phyloP scores from a whole-genome alignment of 2,888 invertebrate genomes.

The Macaria notata region DNA sequence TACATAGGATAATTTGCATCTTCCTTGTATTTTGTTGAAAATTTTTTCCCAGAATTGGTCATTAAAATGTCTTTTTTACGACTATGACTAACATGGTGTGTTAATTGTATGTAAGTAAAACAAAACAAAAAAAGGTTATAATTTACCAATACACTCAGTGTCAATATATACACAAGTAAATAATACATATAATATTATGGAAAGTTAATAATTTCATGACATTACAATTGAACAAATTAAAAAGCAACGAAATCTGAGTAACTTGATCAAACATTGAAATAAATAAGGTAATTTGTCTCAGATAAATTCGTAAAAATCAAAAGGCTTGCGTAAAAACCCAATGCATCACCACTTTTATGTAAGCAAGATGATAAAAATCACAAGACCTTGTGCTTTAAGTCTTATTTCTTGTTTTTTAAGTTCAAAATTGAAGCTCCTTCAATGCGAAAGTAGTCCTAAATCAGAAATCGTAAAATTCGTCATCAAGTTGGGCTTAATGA shows the following conservation, averaged over 20 bases:
- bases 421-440: conserved; percentile 1
- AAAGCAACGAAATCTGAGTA: too few relatives aligned
- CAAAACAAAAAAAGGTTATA: too few relatives aligned
- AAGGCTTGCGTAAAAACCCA: conserved; percentile 16
- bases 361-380: neutral
- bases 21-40: conserved; percentile 1
- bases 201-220: too few relatives aligned
- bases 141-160: too few relatives aligned
- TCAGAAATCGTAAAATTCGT: conserved; percentile 13
- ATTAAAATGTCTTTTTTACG: conserved; percentile 3
- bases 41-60: conserved; percentile 1
- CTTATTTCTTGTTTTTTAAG: conserved; percentile 2
- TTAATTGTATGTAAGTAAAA: too few relatives aligned
- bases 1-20: too few relatives aligned
- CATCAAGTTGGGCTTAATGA: conserved; percentile 10
- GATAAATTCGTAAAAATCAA: neutral
- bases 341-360: conserved; percentile 12
- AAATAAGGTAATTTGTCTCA: neutral
- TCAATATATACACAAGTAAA: too few relatives aligned
- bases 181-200: too few relatives aligned
- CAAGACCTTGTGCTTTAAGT: neutral
- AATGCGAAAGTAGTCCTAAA: conserved; percentile 11
- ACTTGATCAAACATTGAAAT: too few relatives aligned
- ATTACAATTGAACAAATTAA: too few relatives aligned
- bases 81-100: neutral